Percentiles rank a stretch among this genome's conserved stretches.
Conservation (phyloP, 2,797 vertebrate genomes). For the Tadarida brasiliensis region DNA sequence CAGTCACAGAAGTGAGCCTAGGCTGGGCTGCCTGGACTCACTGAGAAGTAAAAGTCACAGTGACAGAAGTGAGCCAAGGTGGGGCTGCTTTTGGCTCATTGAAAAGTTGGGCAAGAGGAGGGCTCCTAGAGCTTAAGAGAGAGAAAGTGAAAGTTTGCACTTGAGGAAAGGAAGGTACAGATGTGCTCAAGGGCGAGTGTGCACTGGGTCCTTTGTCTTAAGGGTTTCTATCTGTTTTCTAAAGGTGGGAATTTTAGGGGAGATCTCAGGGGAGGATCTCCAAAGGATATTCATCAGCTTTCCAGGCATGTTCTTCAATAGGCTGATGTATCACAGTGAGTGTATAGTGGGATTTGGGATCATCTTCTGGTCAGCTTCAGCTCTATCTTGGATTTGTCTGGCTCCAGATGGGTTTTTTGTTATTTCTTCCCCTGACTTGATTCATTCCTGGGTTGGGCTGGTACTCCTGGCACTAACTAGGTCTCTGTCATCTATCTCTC, state of each 20-base stretch:
- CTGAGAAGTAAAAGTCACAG: neutral
- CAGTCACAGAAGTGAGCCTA: neutral
- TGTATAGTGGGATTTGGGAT: neutral
- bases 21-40: neutral
- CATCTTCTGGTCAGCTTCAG: neutral
- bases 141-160: neutral
- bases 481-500: neutral
- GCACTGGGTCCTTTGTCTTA: neutral
- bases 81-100: neutral
- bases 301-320: neutral
- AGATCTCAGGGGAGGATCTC: neutral
- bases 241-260: neutral
- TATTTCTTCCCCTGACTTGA: neutral
- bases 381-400: neutral
- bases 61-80: neutral
- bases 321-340: neutral
- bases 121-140: neutral
- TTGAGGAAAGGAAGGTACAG: neutral
- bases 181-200: neutral
- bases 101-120: neutral
- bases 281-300: neutral
- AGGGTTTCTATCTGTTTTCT: neutral
- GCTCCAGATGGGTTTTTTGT: neutral
- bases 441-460: neutral
- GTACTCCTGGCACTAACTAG: neutral